Percentiles rank a stretch among this genome's conserved stretches.
These are phyloP conservation scores for Schrankia costaestrigalis DNA, from an alignment of 2,888 invertebrate genomes.

Conservation along the genomic window DNA sequence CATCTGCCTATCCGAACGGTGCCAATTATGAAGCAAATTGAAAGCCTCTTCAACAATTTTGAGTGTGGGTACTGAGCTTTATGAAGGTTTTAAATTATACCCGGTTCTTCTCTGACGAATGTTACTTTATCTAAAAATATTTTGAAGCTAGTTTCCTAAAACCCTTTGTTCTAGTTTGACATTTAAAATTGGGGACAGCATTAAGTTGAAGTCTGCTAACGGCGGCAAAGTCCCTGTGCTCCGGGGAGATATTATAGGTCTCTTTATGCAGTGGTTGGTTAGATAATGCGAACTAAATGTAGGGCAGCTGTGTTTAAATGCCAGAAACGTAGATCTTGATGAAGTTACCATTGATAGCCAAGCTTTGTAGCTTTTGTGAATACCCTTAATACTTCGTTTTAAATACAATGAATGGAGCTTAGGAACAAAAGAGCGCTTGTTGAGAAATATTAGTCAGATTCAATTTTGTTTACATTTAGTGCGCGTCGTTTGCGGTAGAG, in stretches of 20 bases:
- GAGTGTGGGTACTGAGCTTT: conserved; percentile 46
- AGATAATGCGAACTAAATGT: conserved; percentile 23
- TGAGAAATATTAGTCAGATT: no score
- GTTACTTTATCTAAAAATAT: conserved; percentile 28
- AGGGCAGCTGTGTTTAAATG: conserved; percentile 33
- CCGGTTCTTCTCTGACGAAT: conserved; percentile 29
- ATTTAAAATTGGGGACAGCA: conserved; percentile 23
- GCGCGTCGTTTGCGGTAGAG: no score
- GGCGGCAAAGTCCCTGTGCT: conserved; percentile 30
- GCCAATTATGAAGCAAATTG: conserved; percentile 65
- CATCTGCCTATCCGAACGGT: conserved; percentile 57
- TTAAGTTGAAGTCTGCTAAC: conserved; percentile 37
- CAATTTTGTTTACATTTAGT: no score
- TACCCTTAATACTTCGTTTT: conserved; percentile 2
- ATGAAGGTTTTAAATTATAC: conserved; percentile 45
- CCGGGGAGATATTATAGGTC: conserved; percentile 32
- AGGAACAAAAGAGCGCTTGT: conserved; percentile 15
- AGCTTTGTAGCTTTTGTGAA: conserved; percentile 10
- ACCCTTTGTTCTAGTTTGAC: conserved; percentile 28
- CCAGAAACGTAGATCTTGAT: conserved; percentile 20
- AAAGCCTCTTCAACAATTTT: conserved; percentile 53
- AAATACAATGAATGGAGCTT: conserved; percentile 8
- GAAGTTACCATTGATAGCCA: conserved; percentile 6
- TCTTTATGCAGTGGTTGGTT: conserved; percentile 34
- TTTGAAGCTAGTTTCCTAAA: conserved; percentile 20